phyloP scores from a whole-genome alignment of 1,140 invertebrate species.

The Drosophila varians region DNA sequence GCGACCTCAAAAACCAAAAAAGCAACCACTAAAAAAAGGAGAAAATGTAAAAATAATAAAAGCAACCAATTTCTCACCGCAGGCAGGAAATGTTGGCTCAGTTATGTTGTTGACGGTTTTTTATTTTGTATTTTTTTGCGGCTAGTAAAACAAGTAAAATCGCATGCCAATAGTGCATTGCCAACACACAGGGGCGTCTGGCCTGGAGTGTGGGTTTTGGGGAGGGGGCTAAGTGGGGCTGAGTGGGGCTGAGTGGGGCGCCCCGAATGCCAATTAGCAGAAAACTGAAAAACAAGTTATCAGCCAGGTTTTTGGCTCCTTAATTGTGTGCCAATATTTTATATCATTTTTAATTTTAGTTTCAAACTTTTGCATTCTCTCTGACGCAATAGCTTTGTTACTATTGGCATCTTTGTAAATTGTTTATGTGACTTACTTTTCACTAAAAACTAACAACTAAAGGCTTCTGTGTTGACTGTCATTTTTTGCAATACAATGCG shows the following conservation, averaged over 20 bases:
- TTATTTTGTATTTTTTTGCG: slow-evolving; percentile 33
- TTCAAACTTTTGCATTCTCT: background rate
- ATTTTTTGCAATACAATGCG: background rate
- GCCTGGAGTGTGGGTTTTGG: slow-evolving; percentile 7
- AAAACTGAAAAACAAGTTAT: slow-evolving; percentile 17
- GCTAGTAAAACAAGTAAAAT: slow-evolving; percentile 77
- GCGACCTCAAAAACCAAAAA: slow-evolving; percentile 74
- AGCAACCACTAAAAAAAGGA: slow-evolving; percentile 19
- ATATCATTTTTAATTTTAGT: background rate
- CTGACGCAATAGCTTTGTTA: background rate
- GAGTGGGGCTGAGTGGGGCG: slow-evolving; percentile 2
- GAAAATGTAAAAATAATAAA: slow-evolving; percentile 1
- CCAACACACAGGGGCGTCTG: slow-evolving; percentile 41
- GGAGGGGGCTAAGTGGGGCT: slow-evolving; percentile 5
- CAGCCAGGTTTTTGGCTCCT: background rate
- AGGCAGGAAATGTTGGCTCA: slow-evolving; percentile 67
- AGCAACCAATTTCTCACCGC: slow-evolving; percentile 49
- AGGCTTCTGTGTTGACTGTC: background rate
- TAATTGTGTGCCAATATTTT: background rate
- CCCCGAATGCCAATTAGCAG: slow-evolving; percentile 21
- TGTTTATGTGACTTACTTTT: background rate
- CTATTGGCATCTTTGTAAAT: background rate
- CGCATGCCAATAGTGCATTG: slow-evolving; percentile 77
- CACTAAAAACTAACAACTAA: background rate
- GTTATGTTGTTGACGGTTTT: slow-evolving; percentile 6